Conservation (phyloP, 2,888 invertebrate species). For the Scotopteryx bipunctaria region DNA sequence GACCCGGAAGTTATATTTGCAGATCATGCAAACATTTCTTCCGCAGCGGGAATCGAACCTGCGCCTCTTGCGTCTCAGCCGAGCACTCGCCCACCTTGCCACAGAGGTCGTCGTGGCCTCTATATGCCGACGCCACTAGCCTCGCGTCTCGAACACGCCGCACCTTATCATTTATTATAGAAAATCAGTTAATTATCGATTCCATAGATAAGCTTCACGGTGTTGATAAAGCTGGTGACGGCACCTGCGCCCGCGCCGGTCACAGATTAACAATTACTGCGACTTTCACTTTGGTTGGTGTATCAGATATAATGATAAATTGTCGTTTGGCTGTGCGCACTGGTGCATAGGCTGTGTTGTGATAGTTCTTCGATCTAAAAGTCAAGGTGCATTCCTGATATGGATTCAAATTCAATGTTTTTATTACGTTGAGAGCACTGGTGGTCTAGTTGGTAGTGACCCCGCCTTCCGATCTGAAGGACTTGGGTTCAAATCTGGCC, state of each 20-base stretch:
- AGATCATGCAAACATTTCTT: too few relatives aligned
- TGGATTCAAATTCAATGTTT: too few relatives aligned
- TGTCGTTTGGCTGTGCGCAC: constrained; percentile 2
- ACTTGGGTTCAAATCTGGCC: too few relatives aligned
- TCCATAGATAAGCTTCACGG: constrained; percentile 32
- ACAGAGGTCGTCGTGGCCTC: too few relatives aligned
- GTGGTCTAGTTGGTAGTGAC: too few relatives aligned
- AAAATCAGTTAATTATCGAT: constrained; percentile 39
- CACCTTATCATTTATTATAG: constrained; percentile 30
- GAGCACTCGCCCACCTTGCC: background rate
- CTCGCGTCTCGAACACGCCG: background rate
- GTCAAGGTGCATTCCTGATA: too few relatives aligned
- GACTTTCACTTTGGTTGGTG: constrained; percentile 28
- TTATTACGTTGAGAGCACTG: too few relatives aligned
- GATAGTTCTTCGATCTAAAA: background rate
- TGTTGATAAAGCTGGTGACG: constrained; percentile 28
- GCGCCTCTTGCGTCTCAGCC: too few relatives aligned
- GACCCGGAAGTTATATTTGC: too few relatives aligned
- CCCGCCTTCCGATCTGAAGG: too few relatives aligned
- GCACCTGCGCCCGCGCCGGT: constrained; percentile 15
- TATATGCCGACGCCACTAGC: too few relatives aligned
- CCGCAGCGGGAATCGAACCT: too few relatives aligned
- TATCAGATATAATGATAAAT: constrained; percentile 22
- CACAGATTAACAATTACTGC: constrained; percentile 24
- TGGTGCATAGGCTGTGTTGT: constrained; percentile 7